A percentile compares a stretch with the other conserved stretches of the same genome.
These are phyloP conservation scores for Galeopsomyia nigrocyanea DNA, from an alignment of 2,888 invertebrate genomes.

Conservation along the genomic window DNA sequence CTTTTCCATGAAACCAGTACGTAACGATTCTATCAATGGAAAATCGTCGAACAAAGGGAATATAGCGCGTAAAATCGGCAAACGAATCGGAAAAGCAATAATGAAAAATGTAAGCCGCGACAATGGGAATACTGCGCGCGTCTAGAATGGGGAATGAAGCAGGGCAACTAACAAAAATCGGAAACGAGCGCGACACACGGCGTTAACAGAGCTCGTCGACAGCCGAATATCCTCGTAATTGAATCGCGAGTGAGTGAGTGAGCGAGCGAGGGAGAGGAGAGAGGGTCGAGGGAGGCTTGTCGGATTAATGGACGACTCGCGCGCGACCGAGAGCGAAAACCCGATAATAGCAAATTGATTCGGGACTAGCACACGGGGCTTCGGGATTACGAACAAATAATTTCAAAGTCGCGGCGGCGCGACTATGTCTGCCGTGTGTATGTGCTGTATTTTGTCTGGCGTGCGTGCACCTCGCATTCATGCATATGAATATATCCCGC, in stretches of 20 bases:
- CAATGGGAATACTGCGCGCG: neutral
- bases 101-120: too few species aligned
- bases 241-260: conserved; percentile 11
- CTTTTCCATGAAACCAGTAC: too few species aligned
- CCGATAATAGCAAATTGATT: conserved; percentile 33
- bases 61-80: too few species aligned
- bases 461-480: neutral
- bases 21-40: too few species aligned
- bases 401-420: conserved; percentile 21
- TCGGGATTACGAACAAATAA: conserved; percentile 33
- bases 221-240: conserved; percentile 26
- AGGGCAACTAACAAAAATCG: neutral
- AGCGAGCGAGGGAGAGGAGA: too few species aligned
- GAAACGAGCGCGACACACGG: neutral
- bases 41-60: too few species aligned
- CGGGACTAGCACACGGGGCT: neutral
- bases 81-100: too few species aligned
- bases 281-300: neutral
- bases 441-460: too few species aligned
- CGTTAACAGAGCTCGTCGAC: neutral
- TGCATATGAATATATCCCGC: neutral
- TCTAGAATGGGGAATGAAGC: conserved; percentile 1
- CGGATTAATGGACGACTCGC: conserved; percentile 31
- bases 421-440: conserved; percentile 1
- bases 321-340: conserved; percentile 27